Base-by-base conservation (phyloP, 2,888 invertebrate genomes). In the Dasypogon diadema region DNA sequence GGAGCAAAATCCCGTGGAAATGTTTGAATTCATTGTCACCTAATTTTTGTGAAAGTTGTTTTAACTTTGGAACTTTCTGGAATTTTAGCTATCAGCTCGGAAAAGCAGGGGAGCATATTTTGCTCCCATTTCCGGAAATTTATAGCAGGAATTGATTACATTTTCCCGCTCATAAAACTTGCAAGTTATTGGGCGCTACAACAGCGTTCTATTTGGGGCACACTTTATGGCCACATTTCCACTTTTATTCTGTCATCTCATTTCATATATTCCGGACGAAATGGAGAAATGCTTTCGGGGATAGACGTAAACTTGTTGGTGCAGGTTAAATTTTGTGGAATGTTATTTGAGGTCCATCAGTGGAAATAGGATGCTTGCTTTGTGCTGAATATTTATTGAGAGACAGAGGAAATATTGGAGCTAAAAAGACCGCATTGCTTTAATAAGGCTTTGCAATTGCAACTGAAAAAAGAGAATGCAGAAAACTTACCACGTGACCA, bases 1-100 rank as follows among this genome's bases (percentile, higher is more conserved):
- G 21, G 10, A 60, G 18, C 60, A 37, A 60, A 60, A 37, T 37
- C 37, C 60, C 37, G 5, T 60, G 60, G 21, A 60, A 60, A 37
- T 60, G 60, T 60, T 37, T 60, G 60, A 60, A 60, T 60, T 60
- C 37, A 60, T 60, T 60, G 60, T 37, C 60, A 60, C 60, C 60
- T 37, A 60, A 60, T 60, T 60, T 60, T 42, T 60, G 26, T 21
- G 12, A 60, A 60, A 60, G 37, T 60, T 37, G 18, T 26, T 37
- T 2, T 14, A 16, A 60, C 60, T 60, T 60, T n/a, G 22, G 22
- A 65, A 46, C 12, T 42, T 65, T 22, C 8, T 8, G 48, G 24
- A 68, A 48, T 24, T 21, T 46, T 22, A 48, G 16, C n/a, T 46
- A 14, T 22, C 18, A 14, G n/a, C 2, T 16, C 10, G 5, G 26